These are phyloP conservation scores for Ethmia dodecea DNA, from an alignment of 2,888 invertebrate genomes.

Conservation along the genomic window DNA sequence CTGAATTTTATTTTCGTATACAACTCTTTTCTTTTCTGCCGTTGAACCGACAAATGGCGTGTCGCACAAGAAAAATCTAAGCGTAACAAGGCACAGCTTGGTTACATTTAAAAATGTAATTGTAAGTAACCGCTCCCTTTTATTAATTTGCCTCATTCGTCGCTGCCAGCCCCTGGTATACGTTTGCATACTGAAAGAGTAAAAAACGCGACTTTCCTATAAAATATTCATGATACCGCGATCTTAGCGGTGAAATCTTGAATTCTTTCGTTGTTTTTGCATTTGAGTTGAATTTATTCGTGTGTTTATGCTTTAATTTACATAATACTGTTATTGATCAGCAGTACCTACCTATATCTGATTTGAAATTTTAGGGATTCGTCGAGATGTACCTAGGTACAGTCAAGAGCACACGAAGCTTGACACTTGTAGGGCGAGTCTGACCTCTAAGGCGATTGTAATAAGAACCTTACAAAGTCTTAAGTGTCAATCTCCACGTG, in stretches of 20 bases:
- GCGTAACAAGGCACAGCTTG: conserved; percentile 62
- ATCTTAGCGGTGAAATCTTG: conserved; percentile 26
- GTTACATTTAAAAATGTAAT: conserved; percentile 76
- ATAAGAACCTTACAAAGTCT: too few species aligned
- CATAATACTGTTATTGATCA: too few species aligned
- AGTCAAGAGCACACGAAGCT: too few species aligned
- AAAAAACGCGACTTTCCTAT: conserved; percentile 42
- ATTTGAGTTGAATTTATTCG: conserved; percentile 30
- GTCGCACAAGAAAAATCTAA: conserved; percentile 74
- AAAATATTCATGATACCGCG: conserved; percentile 61
- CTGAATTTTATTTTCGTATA: conserved; percentile 29
- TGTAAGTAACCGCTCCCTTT: conserved; percentile 74
- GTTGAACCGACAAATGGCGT: conserved; percentile 58
- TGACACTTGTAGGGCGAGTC: too few species aligned
- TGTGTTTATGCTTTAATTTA: background rate
- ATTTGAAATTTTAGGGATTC: too few species aligned
- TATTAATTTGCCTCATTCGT: conserved; percentile 75
- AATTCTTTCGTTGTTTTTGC: conserved; percentile 33
- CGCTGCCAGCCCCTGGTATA: conserved; percentile 48
- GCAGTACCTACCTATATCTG: too few species aligned
- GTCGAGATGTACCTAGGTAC: too few species aligned
- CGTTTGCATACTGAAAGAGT: conserved; percentile 43
- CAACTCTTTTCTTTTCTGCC: conserved; percentile 22
- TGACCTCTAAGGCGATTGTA: too few species aligned
- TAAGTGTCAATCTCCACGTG: too few species aligned